phyloP scores from a whole-genome alignment of 2,888 invertebrate species.

The Xanthorhoe designata region DNA sequence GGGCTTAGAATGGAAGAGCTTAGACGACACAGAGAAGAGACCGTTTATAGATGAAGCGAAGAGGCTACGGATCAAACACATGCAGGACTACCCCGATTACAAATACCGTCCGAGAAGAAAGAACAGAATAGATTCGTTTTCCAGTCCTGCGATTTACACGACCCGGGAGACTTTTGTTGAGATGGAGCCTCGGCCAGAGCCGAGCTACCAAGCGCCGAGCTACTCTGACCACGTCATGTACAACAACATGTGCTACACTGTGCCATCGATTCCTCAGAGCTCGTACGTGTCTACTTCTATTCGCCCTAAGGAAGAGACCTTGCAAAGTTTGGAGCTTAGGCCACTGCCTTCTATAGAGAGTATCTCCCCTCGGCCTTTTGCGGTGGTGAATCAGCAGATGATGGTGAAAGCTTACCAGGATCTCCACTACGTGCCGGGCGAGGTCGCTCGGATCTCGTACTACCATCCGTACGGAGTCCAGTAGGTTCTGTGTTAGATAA shows the following conservation, averaged over 20 bases:
- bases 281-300: slow-evolving; percentile 65
- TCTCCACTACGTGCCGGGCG: slow-evolving; percentile 75
- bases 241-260: slow-evolving; percentile 76
- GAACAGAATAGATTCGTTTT: slow-evolving; percentile 78
- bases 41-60: slow-evolving; percentile 97
- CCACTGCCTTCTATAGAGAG: slow-evolving; percentile 81
- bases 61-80: slow-evolving; percentile 89
- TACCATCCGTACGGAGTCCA: slow-evolving; percentile 81
- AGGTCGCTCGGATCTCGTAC: slow-evolving; percentile 77
- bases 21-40: slow-evolving; percentile 91
- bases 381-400: slow-evolving; percentile 80
- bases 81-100: slow-evolving; percentile 90
- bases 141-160: slow-evolving; percentile 63
- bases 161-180: slow-evolving; percentile 70
- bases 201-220: slow-evolving; percentile 67
- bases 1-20: slow-evolving; percentile 94
- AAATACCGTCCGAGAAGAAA: slow-evolving; percentile 89
- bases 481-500: slow-evolving; percentile 41
- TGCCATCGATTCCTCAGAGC: slow-evolving; percentile 69
- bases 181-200: slow-evolving; percentile 71
- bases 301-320: slow-evolving; percentile 70
- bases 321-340: slow-evolving; percentile 69
- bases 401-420: slow-evolving; percentile 83
- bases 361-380: slow-evolving; percentile 77
- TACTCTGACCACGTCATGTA: slow-evolving; percentile 77